Conservation (phyloP, 2,888 invertebrate genomes). For the Lycocerus yunnanus region DNA sequence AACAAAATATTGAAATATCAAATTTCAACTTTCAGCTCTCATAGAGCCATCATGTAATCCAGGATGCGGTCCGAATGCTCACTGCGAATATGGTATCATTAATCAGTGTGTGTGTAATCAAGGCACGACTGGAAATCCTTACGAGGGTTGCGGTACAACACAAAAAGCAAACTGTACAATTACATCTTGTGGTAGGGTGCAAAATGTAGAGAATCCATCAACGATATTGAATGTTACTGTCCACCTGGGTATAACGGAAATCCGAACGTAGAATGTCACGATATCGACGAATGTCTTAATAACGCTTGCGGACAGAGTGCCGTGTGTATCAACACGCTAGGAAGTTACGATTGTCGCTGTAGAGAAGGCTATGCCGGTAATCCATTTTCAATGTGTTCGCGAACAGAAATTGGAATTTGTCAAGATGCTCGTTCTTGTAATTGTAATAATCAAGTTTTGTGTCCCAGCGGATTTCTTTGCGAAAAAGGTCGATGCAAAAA, state of each 20-base stretch:
- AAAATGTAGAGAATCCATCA: slow-evolving; percentile 75
- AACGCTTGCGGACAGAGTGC: slow-evolving; percentile 85
- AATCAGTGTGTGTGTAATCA: slow-evolving; percentile 84
- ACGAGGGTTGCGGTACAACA: slow-evolving; percentile 75
- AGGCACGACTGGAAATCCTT: slow-evolving; percentile 86
- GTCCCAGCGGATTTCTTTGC: slow-evolving; percentile 78
- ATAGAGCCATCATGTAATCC: slow-evolving; percentile 79
- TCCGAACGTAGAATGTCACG: slow-evolving; percentile 83
- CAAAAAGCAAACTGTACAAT: slow-evolving; percentile 73
- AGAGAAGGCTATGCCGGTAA: slow-evolving; percentile 83
- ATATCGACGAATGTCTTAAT: slow-evolving; percentile 79
- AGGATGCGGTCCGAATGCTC: slow-evolving; percentile 80
- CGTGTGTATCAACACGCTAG: slow-evolving; percentile 86
- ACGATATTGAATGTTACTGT: slow-evolving; percentile 80
- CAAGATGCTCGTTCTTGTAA: slow-evolving; percentile 70
- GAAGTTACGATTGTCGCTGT: slow-evolving; percentile 89
- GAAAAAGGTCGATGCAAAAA: slow-evolving; percentile 75
- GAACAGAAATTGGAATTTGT: slow-evolving; percentile 71
- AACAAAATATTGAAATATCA: background rate
- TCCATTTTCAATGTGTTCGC: slow-evolving; percentile 82
- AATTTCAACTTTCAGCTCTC: slow-evolving; percentile 65
- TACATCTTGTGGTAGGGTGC: slow-evolving; percentile 79
- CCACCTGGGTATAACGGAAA: slow-evolving; percentile 84
- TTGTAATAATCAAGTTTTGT: slow-evolving; percentile 72
- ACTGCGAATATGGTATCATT: slow-evolving; percentile 80